Conservation (phyloP, 2,797 vertebrate species). For the Huso huso region DNA sequence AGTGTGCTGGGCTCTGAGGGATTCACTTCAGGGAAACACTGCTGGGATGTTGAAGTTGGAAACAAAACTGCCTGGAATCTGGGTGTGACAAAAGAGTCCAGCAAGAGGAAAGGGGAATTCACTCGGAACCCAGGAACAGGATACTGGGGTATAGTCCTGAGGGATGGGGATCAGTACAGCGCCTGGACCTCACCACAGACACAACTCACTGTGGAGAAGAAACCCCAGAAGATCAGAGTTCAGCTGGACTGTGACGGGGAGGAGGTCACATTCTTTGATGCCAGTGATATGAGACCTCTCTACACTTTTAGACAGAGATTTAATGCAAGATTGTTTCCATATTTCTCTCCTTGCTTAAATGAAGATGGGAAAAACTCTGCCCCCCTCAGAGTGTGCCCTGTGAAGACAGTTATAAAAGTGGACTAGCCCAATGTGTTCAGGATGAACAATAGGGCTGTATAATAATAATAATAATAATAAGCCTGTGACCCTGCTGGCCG, state of each 20-base stretch:
- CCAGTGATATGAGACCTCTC: slow-evolving; percentile 7
- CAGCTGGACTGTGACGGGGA: slow-evolving; percentile 49
- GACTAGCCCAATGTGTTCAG: too few species aligned
- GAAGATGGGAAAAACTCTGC: too few species aligned
- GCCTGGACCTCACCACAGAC: slow-evolving; percentile 54
- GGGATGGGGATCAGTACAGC: slow-evolving; percentile 54
- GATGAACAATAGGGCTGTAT: too few species aligned
- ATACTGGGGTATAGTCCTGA: slow-evolving; percentile 54
- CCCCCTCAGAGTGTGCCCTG: too few species aligned
- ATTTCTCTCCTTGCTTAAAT: too few species aligned
- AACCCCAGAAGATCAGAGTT: slow-evolving; percentile 42
- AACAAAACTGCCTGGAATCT: slow-evolving; percentile 53
- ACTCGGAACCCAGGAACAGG: slow-evolving; percentile 48
- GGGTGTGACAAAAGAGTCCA: slow-evolving; percentile 48
- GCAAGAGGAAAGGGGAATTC: slow-evolving; percentile 48
- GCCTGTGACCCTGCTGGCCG: too few species aligned
- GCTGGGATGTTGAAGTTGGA: slow-evolving; percentile 54
- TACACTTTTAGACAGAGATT: too few species aligned
- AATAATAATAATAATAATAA: too few species aligned
- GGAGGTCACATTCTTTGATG: slow-evolving; percentile 41
- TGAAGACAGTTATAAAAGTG: too few species aligned
- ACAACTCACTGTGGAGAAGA: slow-evolving; percentile 37
- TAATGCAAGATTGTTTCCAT: too few species aligned
- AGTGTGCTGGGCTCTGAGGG: slow-evolving; percentile 41
- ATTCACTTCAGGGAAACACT: slow-evolving; percentile 39